Evolutionary conservation across 2,888 invertebrate genomes (phyloP).

Genomic region (Acanthoscelides obtectus): DNA sequence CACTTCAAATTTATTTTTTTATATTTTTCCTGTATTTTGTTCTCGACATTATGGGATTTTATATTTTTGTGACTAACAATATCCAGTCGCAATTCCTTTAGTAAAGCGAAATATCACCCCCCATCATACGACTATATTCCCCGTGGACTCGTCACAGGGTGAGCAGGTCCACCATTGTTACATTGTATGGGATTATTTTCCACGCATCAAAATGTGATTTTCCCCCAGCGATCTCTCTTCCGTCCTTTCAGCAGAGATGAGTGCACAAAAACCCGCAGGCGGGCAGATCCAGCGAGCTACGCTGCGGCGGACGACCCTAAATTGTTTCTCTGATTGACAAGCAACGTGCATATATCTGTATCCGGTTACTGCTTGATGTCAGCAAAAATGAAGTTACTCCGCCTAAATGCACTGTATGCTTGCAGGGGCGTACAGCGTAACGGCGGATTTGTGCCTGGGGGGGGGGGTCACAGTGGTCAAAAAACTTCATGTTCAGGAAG

Average conservation of each 20-base stretch:
- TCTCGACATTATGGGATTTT: no score
- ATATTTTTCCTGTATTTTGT: no score
- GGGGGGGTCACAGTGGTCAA: no score
- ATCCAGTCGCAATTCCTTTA: no score
- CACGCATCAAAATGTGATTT: neutral
- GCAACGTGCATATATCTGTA: neutral
- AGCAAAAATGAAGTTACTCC: neutral
- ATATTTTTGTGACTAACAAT: no score
- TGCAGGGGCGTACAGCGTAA: neutral
- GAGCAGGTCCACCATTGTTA: neutral
- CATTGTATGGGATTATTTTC: neutral
- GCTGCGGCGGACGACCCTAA: neutral
- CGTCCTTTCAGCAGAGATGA: neutral
- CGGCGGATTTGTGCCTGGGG: no score
- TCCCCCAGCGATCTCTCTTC: neutral
- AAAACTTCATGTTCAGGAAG: no score
- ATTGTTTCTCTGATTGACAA: neutral
- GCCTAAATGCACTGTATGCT: neutral
- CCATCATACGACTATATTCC: no score
- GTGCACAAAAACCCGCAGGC: neutral
- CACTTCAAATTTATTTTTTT: no score
- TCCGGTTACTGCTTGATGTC: neutral
- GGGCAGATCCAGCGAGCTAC: no score
- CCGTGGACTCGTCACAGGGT: neutral
- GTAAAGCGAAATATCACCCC: no score